Conservation (phyloP, 1,140 invertebrate genomes). For the Megalopta genalis region DNA sequence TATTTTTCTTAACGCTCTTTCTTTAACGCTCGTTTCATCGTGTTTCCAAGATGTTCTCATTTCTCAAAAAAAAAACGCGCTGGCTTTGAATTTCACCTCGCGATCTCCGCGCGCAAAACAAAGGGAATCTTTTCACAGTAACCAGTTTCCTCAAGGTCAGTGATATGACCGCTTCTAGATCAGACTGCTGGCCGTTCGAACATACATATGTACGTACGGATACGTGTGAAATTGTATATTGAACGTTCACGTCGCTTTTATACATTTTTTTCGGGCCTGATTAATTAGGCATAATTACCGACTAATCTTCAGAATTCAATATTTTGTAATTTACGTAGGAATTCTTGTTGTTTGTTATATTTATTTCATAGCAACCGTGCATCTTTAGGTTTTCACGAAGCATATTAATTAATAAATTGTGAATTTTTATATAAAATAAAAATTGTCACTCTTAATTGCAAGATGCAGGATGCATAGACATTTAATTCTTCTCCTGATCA, state of each 20-base stretch:
- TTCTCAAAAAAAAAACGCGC: neutral
- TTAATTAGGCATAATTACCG: constrained; percentile 26
- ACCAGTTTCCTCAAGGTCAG: constrained; percentile 36
- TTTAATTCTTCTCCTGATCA: too few species aligned
- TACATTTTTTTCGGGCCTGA: neutral
- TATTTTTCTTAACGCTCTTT: too few species aligned
- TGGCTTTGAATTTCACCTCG: neutral
- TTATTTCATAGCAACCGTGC: too few species aligned
- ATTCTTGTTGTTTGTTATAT: too few species aligned
- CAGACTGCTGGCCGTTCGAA: neutral
- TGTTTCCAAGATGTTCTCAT: too few species aligned
- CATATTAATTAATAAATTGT: too few species aligned
- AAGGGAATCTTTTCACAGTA: neutral
- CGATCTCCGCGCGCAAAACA: neutral
- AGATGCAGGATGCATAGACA: too few species aligned
- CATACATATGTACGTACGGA: neutral
- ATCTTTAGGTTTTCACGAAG: too few species aligned
- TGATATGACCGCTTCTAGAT: constrained; percentile 10
- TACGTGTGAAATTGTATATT: too few species aligned
- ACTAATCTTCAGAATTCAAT: neutral
- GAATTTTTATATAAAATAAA: too few species aligned
- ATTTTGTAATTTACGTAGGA: neutral
- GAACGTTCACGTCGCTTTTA: neutral
- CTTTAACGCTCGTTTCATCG: too few species aligned
- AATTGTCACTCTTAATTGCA: too few species aligned